These are phyloP conservation scores for Mythimna loreyi DNA, from an alignment of 2,888 invertebrate species.

Conservation along the genomic window DNA sequence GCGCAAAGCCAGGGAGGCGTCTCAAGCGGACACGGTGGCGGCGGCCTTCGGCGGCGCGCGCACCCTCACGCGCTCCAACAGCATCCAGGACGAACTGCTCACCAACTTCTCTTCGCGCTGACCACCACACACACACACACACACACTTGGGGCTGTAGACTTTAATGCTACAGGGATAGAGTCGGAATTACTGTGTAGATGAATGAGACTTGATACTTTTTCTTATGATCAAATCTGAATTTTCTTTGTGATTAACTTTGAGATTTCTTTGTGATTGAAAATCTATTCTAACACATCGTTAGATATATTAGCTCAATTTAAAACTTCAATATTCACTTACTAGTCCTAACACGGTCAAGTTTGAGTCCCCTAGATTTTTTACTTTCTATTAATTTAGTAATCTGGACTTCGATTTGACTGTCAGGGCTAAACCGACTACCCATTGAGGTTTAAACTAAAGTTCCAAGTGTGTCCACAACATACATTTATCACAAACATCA, in stretches of 20 bases:
- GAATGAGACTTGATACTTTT: constrained; percentile 4
- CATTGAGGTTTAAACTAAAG: constrained; percentile 31
- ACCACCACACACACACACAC: constrained; percentile 32
- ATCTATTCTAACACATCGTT: not conserved
- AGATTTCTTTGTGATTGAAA: constrained; percentile 3
- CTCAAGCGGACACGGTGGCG: constrained; percentile 90
- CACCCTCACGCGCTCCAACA: constrained; percentile 94
- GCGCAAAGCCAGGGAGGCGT: constrained; percentile 91
- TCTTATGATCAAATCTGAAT: not conserved
- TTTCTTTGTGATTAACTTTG: too few relatives aligned
- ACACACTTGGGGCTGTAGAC: constrained; percentile 17
- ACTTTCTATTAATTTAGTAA: constrained; percentile 53
- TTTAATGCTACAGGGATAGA: constrained; percentile 2
- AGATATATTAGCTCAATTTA: constrained; percentile 34
- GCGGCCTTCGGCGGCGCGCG: constrained; percentile 91
- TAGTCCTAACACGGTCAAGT: constrained; percentile 35
- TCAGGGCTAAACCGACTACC: constrained; percentile 2
- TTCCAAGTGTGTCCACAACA: constrained; percentile 50
- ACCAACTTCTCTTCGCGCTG: constrained; percentile 81
- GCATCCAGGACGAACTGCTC: constrained; percentile 96
- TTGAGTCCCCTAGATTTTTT: constrained; percentile 61
- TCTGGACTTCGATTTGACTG: constrained; percentile 54
- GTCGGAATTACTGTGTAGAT: constrained; percentile 26
- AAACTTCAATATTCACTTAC: constrained; percentile 9
- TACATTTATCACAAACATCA: constrained; percentile 54